These are phyloP conservation scores for Agonopterix heracliana DNA, from an alignment of 2,888 invertebrate genomes.

Conservation along the genomic window DNA sequence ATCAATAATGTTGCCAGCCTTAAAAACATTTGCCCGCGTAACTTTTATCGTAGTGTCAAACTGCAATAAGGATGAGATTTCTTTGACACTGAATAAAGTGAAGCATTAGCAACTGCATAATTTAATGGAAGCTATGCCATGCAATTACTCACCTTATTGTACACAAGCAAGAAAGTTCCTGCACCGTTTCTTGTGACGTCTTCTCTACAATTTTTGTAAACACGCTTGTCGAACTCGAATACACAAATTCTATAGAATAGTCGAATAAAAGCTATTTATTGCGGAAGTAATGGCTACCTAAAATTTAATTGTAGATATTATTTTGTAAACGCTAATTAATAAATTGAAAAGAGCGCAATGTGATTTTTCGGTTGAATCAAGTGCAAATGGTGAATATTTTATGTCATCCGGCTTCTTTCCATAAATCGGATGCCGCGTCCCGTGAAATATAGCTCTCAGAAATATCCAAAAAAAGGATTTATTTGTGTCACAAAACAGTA, in stretches of 20 bases:
- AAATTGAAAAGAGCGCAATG: constrained; percentile 27
- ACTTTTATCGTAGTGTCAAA: constrained; percentile 46
- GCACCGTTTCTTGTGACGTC: constrained; percentile 49
- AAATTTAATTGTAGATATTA: constrained; percentile 69
- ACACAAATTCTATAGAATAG: constrained; percentile 67
- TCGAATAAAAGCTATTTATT: constrained; percentile 67
- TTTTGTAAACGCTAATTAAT: constrained; percentile 46
- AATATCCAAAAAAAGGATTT: constrained; percentile 41
- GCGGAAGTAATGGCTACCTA: constrained; percentile 78
- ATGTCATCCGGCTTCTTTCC: constrained; percentile 52
- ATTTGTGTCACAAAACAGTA: constrained; percentile 14
- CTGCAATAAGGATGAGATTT: constrained; percentile 50
- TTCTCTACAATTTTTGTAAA: constrained; percentile 75
- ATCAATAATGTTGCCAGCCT: constrained; percentile 66
- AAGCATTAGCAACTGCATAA: constrained; percentile 24
- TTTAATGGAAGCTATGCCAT: constrained; percentile 26
- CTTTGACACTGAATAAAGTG: constrained; percentile 29
- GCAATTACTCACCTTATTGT: constrained; percentile 51
- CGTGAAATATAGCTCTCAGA: constrained; percentile 55
- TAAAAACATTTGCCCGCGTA: constrained; percentile 40
- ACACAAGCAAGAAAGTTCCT: constrained; percentile 34
- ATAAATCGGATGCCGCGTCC: constrained; percentile 50
- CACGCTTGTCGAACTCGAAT: constrained; percentile 76
- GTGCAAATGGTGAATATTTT: constrained; percentile 41
- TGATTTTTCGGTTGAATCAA: constrained; percentile 29